phyloP scores from a whole-genome alignment of 2,113 vertebrate genomes.

The Eudyptes chrysolophus region DNA sequence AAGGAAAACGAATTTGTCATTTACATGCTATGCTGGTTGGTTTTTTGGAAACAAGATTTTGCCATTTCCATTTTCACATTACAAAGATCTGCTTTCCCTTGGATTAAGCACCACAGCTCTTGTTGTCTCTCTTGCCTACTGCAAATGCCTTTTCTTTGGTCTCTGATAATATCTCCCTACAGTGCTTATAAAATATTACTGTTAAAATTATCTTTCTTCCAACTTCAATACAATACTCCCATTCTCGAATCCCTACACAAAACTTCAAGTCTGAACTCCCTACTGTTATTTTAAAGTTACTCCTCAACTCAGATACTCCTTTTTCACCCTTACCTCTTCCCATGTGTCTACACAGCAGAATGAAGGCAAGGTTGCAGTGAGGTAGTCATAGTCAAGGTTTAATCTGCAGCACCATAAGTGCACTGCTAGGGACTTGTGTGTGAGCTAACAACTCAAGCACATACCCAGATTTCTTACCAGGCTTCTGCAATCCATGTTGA shows the following conservation, averaged over 20 bases:
- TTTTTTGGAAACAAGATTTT: not conserved
- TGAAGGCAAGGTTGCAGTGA: not conserved
- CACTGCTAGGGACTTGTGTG: not conserved
- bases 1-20: not conserved
- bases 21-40: not conserved
- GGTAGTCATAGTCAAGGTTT: not conserved
- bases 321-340: not conserved
- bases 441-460: not conserved
- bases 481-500: not conserved
- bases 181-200: not conserved
- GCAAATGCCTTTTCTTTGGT: not conserved
- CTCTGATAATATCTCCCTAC: not conserved
- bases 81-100: not conserved
- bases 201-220: not conserved
- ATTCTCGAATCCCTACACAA: not conserved
- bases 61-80: not conserved
- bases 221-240: not conserved
- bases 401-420: not conserved
- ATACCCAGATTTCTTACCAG: not conserved
- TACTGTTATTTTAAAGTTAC: not conserved
- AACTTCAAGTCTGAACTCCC: not conserved
- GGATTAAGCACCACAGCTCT: not conserved
- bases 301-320: not conserved
- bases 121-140: not conserved
- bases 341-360: not conserved